phyloP scores from a whole-genome alignment of 2,113 vertebrate species.

The Hyla sarda region DNA sequence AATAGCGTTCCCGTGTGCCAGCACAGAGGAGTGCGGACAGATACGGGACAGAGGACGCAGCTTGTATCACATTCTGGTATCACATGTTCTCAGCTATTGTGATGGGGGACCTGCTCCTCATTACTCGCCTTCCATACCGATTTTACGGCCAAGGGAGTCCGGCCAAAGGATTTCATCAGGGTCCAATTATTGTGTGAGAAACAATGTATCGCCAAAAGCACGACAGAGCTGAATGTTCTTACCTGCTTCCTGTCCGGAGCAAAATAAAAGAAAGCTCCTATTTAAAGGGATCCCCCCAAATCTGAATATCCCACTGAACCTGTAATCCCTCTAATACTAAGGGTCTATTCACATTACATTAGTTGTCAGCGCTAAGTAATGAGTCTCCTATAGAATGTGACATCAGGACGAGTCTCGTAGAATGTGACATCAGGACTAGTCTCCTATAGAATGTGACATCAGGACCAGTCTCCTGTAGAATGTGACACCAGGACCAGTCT shows the following conservation, averaged over 20 bases:
- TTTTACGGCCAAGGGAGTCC: neutral
- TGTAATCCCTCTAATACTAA: neutral
- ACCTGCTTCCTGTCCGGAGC: slow-evolving; percentile 4
- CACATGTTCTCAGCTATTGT: neutral
- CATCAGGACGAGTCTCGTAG: too few relatives aligned
- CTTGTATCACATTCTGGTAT: neutral
- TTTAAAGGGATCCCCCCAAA: neutral
- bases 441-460: too few relatives aligned
- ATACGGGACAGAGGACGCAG: neutral
- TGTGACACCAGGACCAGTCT: too few relatives aligned
- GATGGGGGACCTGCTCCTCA: neutral
- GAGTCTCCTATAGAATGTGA: too few relatives aligned
- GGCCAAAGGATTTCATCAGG: neutral
- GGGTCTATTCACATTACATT: too few relatives aligned
- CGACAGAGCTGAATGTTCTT: slow-evolving; percentile 5
- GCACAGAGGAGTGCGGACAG: neutral
- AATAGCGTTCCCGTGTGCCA: slow-evolving; percentile 6
- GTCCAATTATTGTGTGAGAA: neutral
- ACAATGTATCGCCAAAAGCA: neutral
- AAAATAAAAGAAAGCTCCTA: neutral
- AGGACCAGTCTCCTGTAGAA: too few relatives aligned
- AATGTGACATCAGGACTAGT: too few relatives aligned
- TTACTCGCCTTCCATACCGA: neutral
- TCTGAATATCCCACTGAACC: neutral
- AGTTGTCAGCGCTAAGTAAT: too few relatives aligned